These are phyloP conservation scores for Sebastes cheni DNA, from an alignment of 2,797 vertebrate genomes.

Conservation along the genomic window DNA sequence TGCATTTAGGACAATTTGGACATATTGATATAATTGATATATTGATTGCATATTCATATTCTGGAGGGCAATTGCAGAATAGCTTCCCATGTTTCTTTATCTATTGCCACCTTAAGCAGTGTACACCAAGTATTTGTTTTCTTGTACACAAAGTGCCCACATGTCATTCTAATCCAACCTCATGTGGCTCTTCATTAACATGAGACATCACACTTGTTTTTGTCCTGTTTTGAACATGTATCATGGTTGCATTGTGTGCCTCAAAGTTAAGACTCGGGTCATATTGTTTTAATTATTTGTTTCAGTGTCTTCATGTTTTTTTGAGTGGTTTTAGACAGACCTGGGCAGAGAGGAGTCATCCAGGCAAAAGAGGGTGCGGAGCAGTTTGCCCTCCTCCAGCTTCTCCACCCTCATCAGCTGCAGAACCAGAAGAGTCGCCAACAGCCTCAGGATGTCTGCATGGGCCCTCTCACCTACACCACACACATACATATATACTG, in stretches of 20 bases:
- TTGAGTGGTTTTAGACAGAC: slow-evolving; percentile 35
- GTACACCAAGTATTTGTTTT: no score
- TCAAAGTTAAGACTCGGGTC: background rate
- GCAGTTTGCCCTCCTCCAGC: slow-evolving; percentile 70
- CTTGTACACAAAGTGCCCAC: no score
- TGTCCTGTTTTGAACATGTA: background rate
- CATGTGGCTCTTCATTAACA: background rate
- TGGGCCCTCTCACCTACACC: slow-evolving; percentile 78
- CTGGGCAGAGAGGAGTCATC: slow-evolving; percentile 58
- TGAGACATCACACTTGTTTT: background rate
- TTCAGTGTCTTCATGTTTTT: background rate
- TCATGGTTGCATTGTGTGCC: background rate
- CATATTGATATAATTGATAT: no score
- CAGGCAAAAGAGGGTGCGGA: slow-evolving; percentile 81
- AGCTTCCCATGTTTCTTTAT: no score
- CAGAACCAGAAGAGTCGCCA: slow-evolving; percentile 86
- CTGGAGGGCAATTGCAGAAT: no score
- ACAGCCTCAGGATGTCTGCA: slow-evolving; percentile 78
- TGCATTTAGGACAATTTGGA: no score
- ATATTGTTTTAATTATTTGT: background rate
- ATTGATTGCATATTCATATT: no score
- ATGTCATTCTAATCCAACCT: background rate
- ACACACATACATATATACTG: slow-evolving; percentile 3
- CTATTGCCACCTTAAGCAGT: no score
- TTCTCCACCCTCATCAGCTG: slow-evolving; percentile 78